Conservation (phyloP, 2,797 vertebrate genomes). For the Crenichthys baileyi region DNA sequence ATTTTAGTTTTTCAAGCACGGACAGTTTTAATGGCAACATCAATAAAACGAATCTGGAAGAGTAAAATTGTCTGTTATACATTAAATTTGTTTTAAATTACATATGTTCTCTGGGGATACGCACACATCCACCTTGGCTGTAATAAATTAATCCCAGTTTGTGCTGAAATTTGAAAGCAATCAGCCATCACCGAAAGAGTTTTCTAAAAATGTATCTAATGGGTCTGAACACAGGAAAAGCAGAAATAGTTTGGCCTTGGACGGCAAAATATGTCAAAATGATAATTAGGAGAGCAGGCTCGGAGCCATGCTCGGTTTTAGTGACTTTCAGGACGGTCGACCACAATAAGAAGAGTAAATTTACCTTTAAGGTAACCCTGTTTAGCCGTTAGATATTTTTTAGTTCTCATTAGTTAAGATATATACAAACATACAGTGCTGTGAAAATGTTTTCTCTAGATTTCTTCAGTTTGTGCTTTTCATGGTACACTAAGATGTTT, state of each 20-base stretch:
- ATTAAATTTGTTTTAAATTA: slow-evolving; percentile 5
- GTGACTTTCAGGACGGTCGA: background rate
- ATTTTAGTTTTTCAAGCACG: background rate
- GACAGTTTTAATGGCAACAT: background rate
- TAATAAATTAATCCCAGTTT: background rate
- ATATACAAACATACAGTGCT: background rate
- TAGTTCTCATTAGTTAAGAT: background rate
- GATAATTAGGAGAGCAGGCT: background rate
- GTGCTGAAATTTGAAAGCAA: background rate
- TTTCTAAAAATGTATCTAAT: background rate
- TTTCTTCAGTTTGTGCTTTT: background rate
- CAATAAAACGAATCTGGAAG: background rate
- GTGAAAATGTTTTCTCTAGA: background rate
- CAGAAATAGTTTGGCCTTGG: background rate
- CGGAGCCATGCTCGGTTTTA: background rate
- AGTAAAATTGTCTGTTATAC: background rate
- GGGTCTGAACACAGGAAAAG: background rate
- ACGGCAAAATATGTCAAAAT: background rate
- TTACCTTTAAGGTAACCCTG: background rate
- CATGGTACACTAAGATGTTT: background rate
- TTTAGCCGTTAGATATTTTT: background rate
- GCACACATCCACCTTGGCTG: background rate
- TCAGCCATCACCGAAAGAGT: background rate
- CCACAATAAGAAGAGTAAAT: background rate
- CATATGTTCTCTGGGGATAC: background rate